phyloP scores from a whole-genome alignment of 2,113 vertebrate species.

The Sinocyclocheilus grahami region DNA sequence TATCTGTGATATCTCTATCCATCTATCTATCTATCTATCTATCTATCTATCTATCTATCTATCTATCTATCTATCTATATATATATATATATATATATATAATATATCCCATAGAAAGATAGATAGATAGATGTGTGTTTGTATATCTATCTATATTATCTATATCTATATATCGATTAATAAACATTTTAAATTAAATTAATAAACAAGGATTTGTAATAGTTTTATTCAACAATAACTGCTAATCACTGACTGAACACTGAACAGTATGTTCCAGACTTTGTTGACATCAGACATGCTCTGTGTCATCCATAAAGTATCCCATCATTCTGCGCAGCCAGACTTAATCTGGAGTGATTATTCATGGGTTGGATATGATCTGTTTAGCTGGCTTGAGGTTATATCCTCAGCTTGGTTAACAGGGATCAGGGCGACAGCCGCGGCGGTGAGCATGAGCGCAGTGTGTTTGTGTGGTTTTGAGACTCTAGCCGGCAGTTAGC shows the following conservation, averaged over 20 bases:
- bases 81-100: too few species aligned
- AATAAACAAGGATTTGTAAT: not conserved
- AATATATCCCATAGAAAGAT: too few species aligned
- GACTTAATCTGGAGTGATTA: conserved; percentile 24
- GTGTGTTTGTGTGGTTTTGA: conserved; percentile 57
- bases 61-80: too few species aligned
- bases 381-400: conserved; percentile 28
- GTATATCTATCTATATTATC: too few species aligned
- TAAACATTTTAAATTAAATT: not conserved
- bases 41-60: too few species aligned
- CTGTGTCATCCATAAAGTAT: not conserved
- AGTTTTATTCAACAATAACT: not conserved
- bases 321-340: not conserved
- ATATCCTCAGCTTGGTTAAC: conserved; percentile 50
- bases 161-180: too few species aligned
- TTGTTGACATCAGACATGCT: too few species aligned
- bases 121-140: too few species aligned
- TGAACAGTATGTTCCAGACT: not conserved
- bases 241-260: not conserved
- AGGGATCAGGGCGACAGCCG: not conserved
- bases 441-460: not conserved
- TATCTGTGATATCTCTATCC: too few species aligned
- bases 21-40: too few species aligned
- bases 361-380: conserved; percentile 37
- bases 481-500: conserved; percentile 70